Evolutionary conservation across 2,113 vertebrate genomes (phyloP).

Genomic region (Eulemur rufifrons): DNA sequence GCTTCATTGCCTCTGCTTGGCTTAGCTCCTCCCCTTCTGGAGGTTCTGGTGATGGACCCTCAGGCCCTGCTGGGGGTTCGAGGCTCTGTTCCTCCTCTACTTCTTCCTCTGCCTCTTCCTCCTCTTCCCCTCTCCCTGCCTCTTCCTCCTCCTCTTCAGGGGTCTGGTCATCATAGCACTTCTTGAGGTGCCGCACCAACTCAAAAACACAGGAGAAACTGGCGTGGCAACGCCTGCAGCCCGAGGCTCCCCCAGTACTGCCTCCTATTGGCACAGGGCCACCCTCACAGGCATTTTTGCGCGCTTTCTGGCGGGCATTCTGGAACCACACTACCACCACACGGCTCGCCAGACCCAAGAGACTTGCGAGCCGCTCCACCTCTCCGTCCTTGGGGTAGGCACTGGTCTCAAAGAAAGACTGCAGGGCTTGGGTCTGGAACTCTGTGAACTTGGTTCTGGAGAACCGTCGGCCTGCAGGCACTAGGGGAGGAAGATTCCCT

Average conservation of each 20-base stretch:
- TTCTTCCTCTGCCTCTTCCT: constrained; percentile 68
- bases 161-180: constrained; percentile 78
- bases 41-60: constrained; percentile 29
- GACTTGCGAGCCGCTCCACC: constrained; percentile 76
- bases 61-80: not conserved
- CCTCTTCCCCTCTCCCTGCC: constrained; percentile 63
- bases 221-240: constrained; percentile 78
- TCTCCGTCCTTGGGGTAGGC: constrained; percentile 84
- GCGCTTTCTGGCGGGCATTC: constrained; percentile 84
- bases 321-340: constrained; percentile 86
- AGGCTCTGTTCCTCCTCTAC: constrained; percentile 53
- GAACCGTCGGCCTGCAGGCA: constrained; percentile 76
- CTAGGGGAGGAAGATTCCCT: constrained; percentile 14
- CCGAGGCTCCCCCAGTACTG: not conserved
- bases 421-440: constrained; percentile 83
- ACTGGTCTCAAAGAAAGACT: constrained; percentile 83
- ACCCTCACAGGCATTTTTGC: constrained; percentile 75
- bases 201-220: constrained; percentile 81
- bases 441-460: constrained; percentile 84
- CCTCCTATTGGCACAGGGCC: constrained; percentile 12
- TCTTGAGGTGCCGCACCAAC: constrained; percentile 82
- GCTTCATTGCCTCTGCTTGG: constrained; percentile 29
- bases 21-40: constrained; percentile 48
- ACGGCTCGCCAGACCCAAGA: constrained; percentile 80
- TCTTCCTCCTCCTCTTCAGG: constrained; percentile 73